These are phyloP conservation scores for Perizoma flavofasciatum DNA, from an alignment of 2,888 invertebrate genomes.

Conservation along the genomic window DNA sequence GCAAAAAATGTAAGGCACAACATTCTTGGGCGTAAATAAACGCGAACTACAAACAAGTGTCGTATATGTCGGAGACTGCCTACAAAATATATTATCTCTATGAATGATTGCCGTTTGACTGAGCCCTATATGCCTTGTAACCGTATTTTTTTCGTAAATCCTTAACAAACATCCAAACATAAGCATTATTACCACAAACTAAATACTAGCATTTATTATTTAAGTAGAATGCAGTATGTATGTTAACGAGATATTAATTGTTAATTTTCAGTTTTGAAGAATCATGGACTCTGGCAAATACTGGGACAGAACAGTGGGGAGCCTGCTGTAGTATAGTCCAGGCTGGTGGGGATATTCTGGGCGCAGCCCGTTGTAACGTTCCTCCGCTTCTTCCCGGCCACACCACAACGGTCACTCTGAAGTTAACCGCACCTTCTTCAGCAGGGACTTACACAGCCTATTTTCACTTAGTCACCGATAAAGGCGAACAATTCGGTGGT, in stretches of 20 bases:
- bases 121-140: no score
- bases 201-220: no score
- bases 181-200: no score
- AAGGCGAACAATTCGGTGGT: slow-evolving; percentile 97
- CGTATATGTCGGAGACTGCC: slow-evolving; percentile 60
- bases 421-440: slow-evolving; percentile 90
- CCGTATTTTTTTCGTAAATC: slow-evolving; percentile 65
- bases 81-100: slow-evolving; percentile 74
- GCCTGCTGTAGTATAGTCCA: slow-evolving; percentile 90
- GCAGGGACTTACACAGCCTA: slow-evolving; percentile 92
- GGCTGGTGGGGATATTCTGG: slow-evolving; percentile 85
- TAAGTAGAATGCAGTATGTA: no score
- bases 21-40: slow-evolving; percentile 65
- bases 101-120: slow-evolving; percentile 71
- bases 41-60: slow-evolving; percentile 64
- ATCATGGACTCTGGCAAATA: slow-evolving; percentile 94
- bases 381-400: slow-evolving; percentile 90
- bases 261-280: slow-evolving; percentile 88
- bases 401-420: slow-evolving; percentile 89
- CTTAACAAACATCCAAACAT: slow-evolving; percentile 20
- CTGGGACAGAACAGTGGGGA: slow-evolving; percentile 95
- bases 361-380: slow-evolving; percentile 83
- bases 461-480: slow-evolving; percentile 95
- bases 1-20: slow-evolving; percentile 49
- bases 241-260: not conserved